These are phyloP conservation scores for Coregonus sp. DNA, from an alignment of 2,797 vertebrate species.

Conservation along the genomic window DNA sequence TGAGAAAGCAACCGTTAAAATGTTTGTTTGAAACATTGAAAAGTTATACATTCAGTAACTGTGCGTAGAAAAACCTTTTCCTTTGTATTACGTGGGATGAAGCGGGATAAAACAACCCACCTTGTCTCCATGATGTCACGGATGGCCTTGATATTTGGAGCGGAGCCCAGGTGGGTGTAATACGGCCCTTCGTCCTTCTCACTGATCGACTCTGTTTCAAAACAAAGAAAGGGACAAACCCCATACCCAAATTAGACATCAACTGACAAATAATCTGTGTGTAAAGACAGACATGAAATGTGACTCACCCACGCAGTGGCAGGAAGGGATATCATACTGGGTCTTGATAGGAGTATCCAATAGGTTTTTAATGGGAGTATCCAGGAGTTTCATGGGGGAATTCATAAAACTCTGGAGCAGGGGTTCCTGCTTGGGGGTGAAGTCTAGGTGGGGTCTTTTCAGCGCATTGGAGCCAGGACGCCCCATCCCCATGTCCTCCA, in stretches of 20 bases:
- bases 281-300: not conserved
- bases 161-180: slow-evolving; percentile 91
- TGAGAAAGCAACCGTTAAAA: not conserved
- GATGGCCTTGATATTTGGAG: slow-evolving; percentile 88
- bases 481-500: not conserved
- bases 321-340: slow-evolving; percentile 96
- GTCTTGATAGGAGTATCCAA: slow-evolving; percentile 94
- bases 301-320: slow-evolving; percentile 95
- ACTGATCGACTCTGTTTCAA: slow-evolving; percentile 91
- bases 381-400: slow-evolving; percentile 91
- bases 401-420: slow-evolving; percentile 90
- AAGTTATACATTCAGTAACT: no score
- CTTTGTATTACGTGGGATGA: not conserved
- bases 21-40: not conserved
- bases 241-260: not conserved
- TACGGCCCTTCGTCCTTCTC: slow-evolving; percentile 97
- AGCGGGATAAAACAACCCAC: slow-evolving; percentile 63
- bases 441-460: slow-evolving; percentile 74
- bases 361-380: slow-evolving; percentile 92
- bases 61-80: not conserved
- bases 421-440: slow-evolving; percentile 88
- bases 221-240: slow-evolving; percentile 15
- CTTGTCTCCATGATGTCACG: slow-evolving; percentile 95
- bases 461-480: slow-evolving; percentile 36
- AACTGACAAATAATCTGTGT: not conserved